Conservation (phyloP, 2,888 invertebrate species). For the Orthosia cruda region DNA sequence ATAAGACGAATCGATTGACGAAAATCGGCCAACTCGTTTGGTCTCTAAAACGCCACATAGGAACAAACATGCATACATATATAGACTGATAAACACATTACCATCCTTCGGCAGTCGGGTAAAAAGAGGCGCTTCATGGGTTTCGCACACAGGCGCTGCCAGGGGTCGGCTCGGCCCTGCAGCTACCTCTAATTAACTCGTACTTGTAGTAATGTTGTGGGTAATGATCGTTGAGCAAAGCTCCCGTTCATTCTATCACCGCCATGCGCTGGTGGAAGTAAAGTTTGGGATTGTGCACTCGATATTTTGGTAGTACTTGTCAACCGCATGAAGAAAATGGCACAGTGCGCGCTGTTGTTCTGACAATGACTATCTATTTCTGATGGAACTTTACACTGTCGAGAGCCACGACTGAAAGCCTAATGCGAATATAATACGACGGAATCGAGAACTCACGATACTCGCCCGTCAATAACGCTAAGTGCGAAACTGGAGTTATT, state of each 20-base stretch:
- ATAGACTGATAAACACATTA: too few species aligned
- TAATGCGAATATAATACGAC: constrained; percentile 46
- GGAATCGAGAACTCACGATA: not conserved
- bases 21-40: too few species aligned
- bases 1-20: too few species aligned
- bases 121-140: too few species aligned
- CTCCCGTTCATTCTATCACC: constrained; percentile 10
- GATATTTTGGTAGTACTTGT: not conserved
- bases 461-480: not conserved
- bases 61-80: too few species aligned
- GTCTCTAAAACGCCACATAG: too few species aligned
- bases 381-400: not conserved
- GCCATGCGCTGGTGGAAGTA: not conserved
- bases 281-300: not conserved
- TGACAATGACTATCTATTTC: too few species aligned
- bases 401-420: not conserved
- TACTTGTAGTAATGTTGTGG: not conserved
- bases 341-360: too few species aligned
- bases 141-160: too few species aligned
- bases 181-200: constrained; percentile 24
- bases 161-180: too few species aligned
- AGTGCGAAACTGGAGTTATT: constrained; percentile 7
- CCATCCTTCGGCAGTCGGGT: too few species aligned
- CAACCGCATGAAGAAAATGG: not conserved
- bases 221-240: constrained; percentile 29